These are phyloP conservation scores for Cancer borealis DNA, from an alignment of 2,888 invertebrate genomes.

Conservation along the genomic window DNA sequence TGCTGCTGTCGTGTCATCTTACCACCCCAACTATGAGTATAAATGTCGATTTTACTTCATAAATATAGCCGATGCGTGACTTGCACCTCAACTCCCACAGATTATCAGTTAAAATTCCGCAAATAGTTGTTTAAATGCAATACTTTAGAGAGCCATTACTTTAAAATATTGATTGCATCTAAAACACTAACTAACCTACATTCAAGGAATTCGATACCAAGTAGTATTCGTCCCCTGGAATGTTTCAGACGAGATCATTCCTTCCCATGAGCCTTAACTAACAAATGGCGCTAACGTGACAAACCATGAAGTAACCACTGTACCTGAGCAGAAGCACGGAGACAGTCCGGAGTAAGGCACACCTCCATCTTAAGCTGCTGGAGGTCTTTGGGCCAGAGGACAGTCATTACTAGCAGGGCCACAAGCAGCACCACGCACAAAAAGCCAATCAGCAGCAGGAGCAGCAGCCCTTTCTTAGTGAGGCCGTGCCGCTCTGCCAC, in stretches of 20 bases:
- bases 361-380: conserved; percentile 80
- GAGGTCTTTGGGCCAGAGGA: conserved; percentile 81
- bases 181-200: conserved; percentile 55
- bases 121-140: background rate
- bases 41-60: background rate
- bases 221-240: background rate
- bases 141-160: background rate
- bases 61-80: background rate
- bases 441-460: conserved; percentile 65
- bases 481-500: conserved; percentile 75
- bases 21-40: background rate
- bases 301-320: background rate
- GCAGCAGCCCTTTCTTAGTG: conserved; percentile 75
- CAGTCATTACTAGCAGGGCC: conserved; percentile 81
- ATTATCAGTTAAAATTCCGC: background rate
- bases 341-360: conserved; percentile 82
- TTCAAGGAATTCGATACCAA: conserved; percentile 77
- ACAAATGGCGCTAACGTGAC: background rate
- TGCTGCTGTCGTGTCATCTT: background rate
- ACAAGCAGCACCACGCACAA: conserved; percentile 80
- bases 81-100: background rate
- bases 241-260: background rate
- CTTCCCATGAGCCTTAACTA: background rate
- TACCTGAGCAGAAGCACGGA: conserved; percentile 82
- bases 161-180: background rate